phyloP scores from a whole-genome alignment of 2,113 vertebrate genomes.

The Platichthys stellatus region DNA sequence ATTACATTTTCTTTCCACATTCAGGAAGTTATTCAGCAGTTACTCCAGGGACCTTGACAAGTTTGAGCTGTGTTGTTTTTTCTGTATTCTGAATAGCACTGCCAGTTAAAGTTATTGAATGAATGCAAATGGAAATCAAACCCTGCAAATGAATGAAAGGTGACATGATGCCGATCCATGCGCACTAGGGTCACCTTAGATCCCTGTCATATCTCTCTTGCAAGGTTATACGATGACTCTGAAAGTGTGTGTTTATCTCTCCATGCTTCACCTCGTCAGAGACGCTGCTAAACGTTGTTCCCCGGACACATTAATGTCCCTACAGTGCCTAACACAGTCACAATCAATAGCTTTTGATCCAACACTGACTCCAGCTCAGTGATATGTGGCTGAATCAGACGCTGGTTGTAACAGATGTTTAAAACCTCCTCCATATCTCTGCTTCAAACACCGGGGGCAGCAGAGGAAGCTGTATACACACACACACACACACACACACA shows the following conservation, averaged over 20 bases:
- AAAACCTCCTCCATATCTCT: slow-evolving; percentile 36
- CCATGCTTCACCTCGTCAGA: neutral
- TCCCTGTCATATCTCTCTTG: neutral
- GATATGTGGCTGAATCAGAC: slow-evolving; percentile 8
- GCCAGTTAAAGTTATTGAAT: neutral
- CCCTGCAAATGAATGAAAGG: slow-evolving; percentile 17
- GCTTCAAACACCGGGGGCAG: slow-evolving; percentile 39
- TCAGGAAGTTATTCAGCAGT: too few relatives aligned
- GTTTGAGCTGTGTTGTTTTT: neutral
- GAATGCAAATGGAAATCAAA: neutral
- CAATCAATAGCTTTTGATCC: neutral
- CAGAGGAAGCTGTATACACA: slow-evolving; percentile 28
- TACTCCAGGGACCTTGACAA: neutral
- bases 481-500: slow-evolving; percentile 5
- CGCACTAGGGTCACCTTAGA: slow-evolving; percentile 42
- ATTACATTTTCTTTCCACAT: neutral
- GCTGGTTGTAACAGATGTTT: slow-evolving; percentile 46
- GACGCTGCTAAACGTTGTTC: neutral
- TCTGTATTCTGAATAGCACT: neutral
- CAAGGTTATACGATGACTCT: neutral
- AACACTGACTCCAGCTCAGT: neutral
- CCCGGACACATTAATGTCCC: neutral
- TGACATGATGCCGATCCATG: slow-evolving; percentile 24
- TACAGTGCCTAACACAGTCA: neutral
- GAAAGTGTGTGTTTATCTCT: neutral